These are phyloP conservation scores for Dryadula phaetusa DNA, from an alignment of 2,888 invertebrate species.

Conservation along the genomic window DNA sequence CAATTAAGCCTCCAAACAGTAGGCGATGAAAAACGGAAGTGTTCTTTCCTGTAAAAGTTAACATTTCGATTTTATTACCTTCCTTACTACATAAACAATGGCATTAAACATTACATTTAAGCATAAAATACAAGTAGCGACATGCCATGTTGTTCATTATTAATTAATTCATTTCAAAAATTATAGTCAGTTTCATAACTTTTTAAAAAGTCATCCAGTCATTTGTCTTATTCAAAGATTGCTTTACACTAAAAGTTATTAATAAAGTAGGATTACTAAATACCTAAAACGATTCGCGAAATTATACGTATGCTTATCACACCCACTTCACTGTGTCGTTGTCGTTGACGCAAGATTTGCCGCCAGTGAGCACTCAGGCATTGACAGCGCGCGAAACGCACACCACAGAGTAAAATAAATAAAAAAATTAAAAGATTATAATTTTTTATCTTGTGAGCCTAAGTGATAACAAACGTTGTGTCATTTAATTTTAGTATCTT, in stretches of 20 bases:
- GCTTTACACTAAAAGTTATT: slow-evolving; percentile 22
- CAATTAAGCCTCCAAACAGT: slow-evolving; percentile 25
- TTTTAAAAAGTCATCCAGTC: neutral
- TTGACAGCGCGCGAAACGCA: slow-evolving; percentile 50
- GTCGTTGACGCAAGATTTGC: slow-evolving; percentile 47
- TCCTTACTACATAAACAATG: slow-evolving; percentile 21
- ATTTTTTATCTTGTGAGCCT: slow-evolving; percentile 39
- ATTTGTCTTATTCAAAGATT: slow-evolving; percentile 8
- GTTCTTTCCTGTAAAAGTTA: slow-evolving; percentile 32
- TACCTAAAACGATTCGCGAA: slow-evolving; percentile 39
- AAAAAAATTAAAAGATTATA: slow-evolving; percentile 32
- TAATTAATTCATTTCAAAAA: neutral
- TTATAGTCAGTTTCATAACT: neutral
- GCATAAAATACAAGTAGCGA: neutral
- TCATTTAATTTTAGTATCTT: slow-evolving; percentile 37
- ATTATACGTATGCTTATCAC: slow-evolving; percentile 48
- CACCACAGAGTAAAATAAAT: slow-evolving; percentile 45
- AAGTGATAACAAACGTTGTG: slow-evolving; percentile 30
- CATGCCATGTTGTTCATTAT: neutral
- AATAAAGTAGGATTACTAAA: slow-evolving; percentile 34
- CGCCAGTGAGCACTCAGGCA: slow-evolving; percentile 44
- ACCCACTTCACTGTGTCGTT: slow-evolving; percentile 44
- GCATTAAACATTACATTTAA: slow-evolving; percentile 20
- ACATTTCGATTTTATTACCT: slow-evolving; percentile 21
- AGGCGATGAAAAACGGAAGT: slow-evolving; percentile 33